Base-by-base conservation (phyloP, 92 coral and sea anemone species). In the Diadumene lineata region DNA sequence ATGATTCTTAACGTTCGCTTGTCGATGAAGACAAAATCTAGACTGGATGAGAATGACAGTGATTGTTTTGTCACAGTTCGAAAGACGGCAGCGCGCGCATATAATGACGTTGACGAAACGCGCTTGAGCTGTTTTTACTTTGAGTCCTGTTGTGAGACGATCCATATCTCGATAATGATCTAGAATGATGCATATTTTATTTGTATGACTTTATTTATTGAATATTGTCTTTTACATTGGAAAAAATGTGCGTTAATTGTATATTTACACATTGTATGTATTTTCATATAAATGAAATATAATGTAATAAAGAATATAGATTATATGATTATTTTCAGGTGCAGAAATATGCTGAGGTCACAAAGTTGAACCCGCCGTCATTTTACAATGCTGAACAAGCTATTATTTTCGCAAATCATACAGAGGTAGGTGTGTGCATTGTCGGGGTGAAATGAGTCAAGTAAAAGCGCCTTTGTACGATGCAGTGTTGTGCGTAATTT, bases 321-420 rank as follows among this genome's bases (percentile, higher is more conserved):
- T 38, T 4, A 38, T 38, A 4, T 38, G 6, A 38, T 31, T 58
- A 31, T 1, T 62, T 62, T 62, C 38, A 90, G 96, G 34, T 90
- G 43, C 82, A 83, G 22, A 64, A 60, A 21, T 82, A 70, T 60
- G 84, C 84, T 1, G 81, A 80, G 28, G 56, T 92, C 13, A 83
- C n/a, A 30, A 89, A 83, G 79, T 27, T 89, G 32, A 64, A 66
- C 21, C 92, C 97, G 13, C 97, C 97, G 1, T 92, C 97, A 22
- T 92, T 92, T 76, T 84, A 84, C 74, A 68, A 64, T 16, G 67
- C 58, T 7, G 50, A 76, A 26, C 81, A 55, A 55, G 68, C 61
- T 31, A 67, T 27, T 60, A 32, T 68, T 4, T 77, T 74, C 6
- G 48, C 48, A 17, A 61, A 71, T 21, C 68, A 73, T 27, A 61